Base-by-base conservation (phyloP, 2,113 vertebrate genomes). In the Mustelus asterias region DNA sequence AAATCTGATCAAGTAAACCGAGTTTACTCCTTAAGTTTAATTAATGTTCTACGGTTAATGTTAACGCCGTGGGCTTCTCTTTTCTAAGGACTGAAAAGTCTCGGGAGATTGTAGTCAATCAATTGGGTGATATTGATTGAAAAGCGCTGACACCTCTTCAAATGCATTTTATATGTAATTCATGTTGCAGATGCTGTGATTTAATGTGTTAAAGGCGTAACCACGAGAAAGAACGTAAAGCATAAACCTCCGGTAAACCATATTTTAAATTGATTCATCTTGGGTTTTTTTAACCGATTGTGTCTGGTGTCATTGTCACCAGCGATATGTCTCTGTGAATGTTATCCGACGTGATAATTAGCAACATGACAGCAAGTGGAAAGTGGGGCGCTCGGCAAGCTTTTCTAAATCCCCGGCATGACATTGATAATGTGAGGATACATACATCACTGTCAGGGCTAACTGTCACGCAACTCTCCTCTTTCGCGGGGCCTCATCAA, bases 401-500 rank as follows among this genome's bases (percentile, higher is more conserved):
- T 96, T 96, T 97, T 97, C 97, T 97, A 96, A 96, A 97, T 96
- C 96, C 96, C 97, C 96, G 96, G 97, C 92, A 96, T 96, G 96
- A 96, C 96, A 96, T 96, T 96, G 97, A 97, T 97, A 97, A 97
- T 96, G 96, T 96, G 97, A 96, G 97, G 96, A 96, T 96, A 96
- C 97, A 97, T 96, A 96, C 97, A 97, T 97, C 96, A 97, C 96
- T 97, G 97, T 97, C 96, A 95, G 96, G 96, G 96, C 95, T 97
- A 96, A 96, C 97, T 95, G 96, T 96, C 97, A 97, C 96, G 69
- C 96, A 96, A 96, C 96, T 96, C 95, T 97, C 33, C 96, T 96
- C 96, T 97, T 96, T 96, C 97, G 95, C 96, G 96, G 95, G 48
- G 96, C 97, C 97, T 98, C 97, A 98, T 98, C 98, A 97, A 98